Evolutionary conservation across 2,113 vertebrate species (phyloP), one percentile per base, ranked within the genome.

Genomic region (Pachyramphus minor): DNA sequence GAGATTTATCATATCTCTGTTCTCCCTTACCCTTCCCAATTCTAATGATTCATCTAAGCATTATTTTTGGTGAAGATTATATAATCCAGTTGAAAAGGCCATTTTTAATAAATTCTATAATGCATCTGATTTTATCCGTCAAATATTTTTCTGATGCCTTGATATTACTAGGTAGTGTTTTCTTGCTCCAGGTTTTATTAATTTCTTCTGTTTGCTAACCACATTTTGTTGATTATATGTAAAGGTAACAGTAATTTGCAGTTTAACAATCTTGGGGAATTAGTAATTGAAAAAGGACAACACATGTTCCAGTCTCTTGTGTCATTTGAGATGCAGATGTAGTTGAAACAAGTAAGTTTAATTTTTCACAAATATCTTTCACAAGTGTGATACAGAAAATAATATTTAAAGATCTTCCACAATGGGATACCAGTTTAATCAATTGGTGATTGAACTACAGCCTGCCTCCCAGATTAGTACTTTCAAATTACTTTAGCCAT

Each of bases 51-150:
- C 95, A 96, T 84, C 55, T 72, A 66, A 83, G 55, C 27, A 31
- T 88, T 92, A 84, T 82, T 94, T 91, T 95, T 89, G 88, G 63
- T 31, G n/a, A 88, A 45, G 62, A 88, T 90, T 94, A 85, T 47
- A 55, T 77, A 93, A 93, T 44, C 24, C 47, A 81, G 33, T 59
- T 8, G 5, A 93, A 92, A 95, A 79, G 75, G 55, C 19, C 25
- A 63, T 73, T 90, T 88, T 64, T 13, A 49, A 69, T 53, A 73
- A 53, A 58, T 79, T 79, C 35, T 41, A 21, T 3, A 49, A 56
- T 42, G 24, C 47, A 56, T 20, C 44, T 82, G 14, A 4, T 94
- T 91, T 89, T 74, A 77, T 58, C 14, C 52, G 35, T 49, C 30
- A 52, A 62, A 71, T 76, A 50, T 71, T 67, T 76, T 77, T 90